A percentile compares a stretch with the other conserved stretches of the same genome.
Evolutionary conservation across 1,140 invertebrate species (phyloP).

Genomic region (Bombyx mori): DNA sequence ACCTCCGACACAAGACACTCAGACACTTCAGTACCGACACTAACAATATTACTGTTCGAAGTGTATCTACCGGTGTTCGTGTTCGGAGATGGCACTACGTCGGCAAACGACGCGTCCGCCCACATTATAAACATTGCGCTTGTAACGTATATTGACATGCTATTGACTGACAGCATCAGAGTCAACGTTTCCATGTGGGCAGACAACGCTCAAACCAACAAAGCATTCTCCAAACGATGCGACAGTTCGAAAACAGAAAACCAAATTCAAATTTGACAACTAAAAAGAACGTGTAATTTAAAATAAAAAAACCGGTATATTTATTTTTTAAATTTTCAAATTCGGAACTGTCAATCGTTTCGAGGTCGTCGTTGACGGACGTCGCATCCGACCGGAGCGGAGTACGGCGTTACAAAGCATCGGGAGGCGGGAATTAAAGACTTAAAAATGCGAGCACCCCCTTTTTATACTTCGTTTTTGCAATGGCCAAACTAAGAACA

Average conservation of each 20-base stretch:
- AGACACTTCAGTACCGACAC: no score
- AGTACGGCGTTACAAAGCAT: constrained; percentile 36
- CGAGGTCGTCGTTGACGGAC: no score
- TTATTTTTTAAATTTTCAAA: constrained; percentile 1
- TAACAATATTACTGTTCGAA: no score
- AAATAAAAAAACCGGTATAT: background rate
- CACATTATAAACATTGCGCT: no score
- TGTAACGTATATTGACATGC: no score
- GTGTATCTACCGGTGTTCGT: no score
- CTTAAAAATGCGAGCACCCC: constrained; percentile 73
- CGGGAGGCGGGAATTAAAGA: constrained; percentile 56
- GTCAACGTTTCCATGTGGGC: no score
- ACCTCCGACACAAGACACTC: background rate
- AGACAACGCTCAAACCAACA: no score
- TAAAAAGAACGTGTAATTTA: background rate
- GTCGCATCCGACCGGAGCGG: background rate
- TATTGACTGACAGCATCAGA: background rate
- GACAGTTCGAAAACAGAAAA: no score
- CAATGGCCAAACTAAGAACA: constrained; percentile 78
- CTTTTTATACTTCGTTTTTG: constrained; percentile 76
- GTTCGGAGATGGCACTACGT: no score
- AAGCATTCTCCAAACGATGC: no score
- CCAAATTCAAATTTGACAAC: background rate
- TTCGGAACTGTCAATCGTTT: background rate
- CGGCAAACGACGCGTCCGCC: no score